Base-by-base conservation (phyloP, 1,140 invertebrate genomes). In the Drosophila nikananu region DNA sequence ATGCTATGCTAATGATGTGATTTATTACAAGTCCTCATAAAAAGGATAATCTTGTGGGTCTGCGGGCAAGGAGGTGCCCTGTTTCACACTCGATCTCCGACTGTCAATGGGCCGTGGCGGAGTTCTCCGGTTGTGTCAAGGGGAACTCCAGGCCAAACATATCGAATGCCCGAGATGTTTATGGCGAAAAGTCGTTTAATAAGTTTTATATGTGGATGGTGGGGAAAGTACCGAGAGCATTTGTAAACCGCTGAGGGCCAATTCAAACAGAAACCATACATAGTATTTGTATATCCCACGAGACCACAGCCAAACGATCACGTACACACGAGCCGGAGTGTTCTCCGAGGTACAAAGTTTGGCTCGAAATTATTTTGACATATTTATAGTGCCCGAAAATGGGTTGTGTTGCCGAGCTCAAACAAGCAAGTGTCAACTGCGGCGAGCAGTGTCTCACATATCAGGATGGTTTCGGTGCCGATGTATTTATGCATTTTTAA, bases 401-500 rank as follows among this genome's bases (percentile, higher is more conserved):
- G 82, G 59, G 61, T 71, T 79, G 54, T 46, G 59, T 37, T 51
- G 30, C 46, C 27, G 19, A 27, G 23, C 61, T 44, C 35, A 30
- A 51, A 42, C 66, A 72, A 80, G 80, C 83, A 89, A 87, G 72
- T 89, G 77, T 55, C 63, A 64, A 72, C 66, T 71, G 63, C 46
- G 82, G 51, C 49, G 25, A 63, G 52, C 32, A 10, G 46, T 70
- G 73, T 87, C 84, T 87, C 84, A 81, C 51, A 84, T 87, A 79
- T 79, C 84, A 89, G 68, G 46, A 73, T 57, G 23, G 25, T 15
- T 42, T 55, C 35, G 44, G 27, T 63, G 78, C 59, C 87, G 84
- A 87, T 75, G 78, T 81, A 87, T 87, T 87, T 87, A 87, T 87
- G 84, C 68, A 81, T 84, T 89, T 87, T 87, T 87, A 87, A 87